Base-by-base conservation (phyloP, 92 coral and sea anemone species). In the Actinernus sp. region DNA sequence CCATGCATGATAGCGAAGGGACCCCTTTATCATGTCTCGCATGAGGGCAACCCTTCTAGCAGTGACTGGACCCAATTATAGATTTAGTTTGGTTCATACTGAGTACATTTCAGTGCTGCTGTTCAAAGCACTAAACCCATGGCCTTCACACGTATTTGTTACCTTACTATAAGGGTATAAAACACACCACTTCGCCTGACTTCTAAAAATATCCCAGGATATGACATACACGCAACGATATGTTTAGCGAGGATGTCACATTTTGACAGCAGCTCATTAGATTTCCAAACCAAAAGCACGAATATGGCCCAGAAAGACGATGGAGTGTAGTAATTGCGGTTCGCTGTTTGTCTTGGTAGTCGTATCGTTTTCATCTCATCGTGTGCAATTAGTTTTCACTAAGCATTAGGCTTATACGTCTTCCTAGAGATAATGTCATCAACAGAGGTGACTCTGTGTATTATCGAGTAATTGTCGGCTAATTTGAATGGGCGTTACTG, bases 401-500 rank as follows among this genome's bases (percentile, higher is more conserved):
- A 90, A 80, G 71, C 85, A 74, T 79, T 71, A 74, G 76, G 86
- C 96, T 64, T 71, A 61, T 84, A 68, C 89, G 54, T 83, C 85
- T 82, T 70, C 48, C 58, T 31, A 55, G 75, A 69, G 84, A 86
- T 86, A 90, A 76, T 90, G 97, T 86, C 97, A 81, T 81, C 92
- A 75, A 65, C 48, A 80, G 65, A 64, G 82, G 89, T 72, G 97
- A 90, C 92, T n/a, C n/a, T 82, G 71, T 78, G 76, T 82, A 89
- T 83, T 89, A 89, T 86, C 86, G 74, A 87, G 85, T 83, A 57
- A 90, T 90, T 90, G 92, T 86, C 75, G 66, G 92, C 92, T 88
- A 90, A 90, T 90, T 90, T 87, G 71, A 54, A 87, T 83, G 91
- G 97, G 97, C 97, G 97, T 90, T 77, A 86, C 92, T 73, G 24